Evolutionary conservation across 2,113 vertebrate species (phyloP), one percentile per base, ranked within the genome.

Genomic region (Cariama cristata): DNA sequence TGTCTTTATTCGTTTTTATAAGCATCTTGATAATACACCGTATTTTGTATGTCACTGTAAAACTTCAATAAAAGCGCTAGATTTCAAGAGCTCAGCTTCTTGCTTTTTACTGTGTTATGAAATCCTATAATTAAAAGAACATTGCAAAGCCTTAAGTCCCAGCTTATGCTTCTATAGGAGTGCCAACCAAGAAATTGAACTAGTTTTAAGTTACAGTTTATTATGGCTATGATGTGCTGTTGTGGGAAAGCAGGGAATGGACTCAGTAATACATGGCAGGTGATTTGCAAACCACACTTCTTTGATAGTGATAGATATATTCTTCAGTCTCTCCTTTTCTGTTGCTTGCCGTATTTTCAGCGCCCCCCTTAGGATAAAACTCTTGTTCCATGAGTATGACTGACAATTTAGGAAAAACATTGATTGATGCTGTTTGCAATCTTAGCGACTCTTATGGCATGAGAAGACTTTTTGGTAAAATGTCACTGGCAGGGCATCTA

Each of bases 261-360:
- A 47, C 14, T 71, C 1, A 0, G 24, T 71, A 19, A 28, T 72
- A 50, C 0, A 6, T n/a, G 47, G 14, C 42, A 55, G 15, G 32
- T 59, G 14, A 75, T 71, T 47, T 24, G 22, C 33, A 80, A 74
- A 50, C 55, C 11, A 14, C 12, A 1, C 40, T 83, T 95, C 22
- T 86, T 0, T 63, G 13, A 28, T 22, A 47, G 22, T 11, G 11
- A 30, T 68, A 69, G 82, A 76, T 79, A 33, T 5, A 22, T 60
- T 67, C 15, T 69, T 75, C n/a, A 50, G 42, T 28, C 67, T 53
- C 14, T 55, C 9, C 26, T 86, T 60, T 86, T 68, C 32, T 64
- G 11, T 81, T 90, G 15, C 28, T 92, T 96, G 71, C 11, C 42
- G 2, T 14, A 2, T 72, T 60, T 91, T 64, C 1, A 4, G 14